phyloP scores from a whole-genome alignment of 2,113 vertebrate genomes.

The Dissostichus mawsoni region DNA sequence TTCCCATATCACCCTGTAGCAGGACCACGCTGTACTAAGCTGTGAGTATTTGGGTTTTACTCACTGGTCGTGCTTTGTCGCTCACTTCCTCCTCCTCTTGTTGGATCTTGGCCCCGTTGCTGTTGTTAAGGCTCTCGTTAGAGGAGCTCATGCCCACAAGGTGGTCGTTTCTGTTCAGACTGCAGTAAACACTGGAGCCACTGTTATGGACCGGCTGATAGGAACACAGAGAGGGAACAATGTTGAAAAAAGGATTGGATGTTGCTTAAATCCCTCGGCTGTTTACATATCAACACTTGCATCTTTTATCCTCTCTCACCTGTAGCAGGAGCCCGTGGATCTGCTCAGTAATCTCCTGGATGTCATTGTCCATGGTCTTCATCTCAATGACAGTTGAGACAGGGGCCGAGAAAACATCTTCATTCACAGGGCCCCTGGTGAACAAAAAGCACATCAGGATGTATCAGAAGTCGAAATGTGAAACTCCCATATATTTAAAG shows the following conservation, averaged over 20 bases:
- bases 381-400: conserved; percentile 74
- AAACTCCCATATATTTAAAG: not conserved
- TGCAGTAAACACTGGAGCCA: conserved; percentile 91
- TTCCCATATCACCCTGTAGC: not conserved
- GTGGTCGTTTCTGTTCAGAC: conserved; percentile 91
- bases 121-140: conserved; percentile 87
- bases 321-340: conserved; percentile 93
- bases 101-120: conserved; percentile 53
- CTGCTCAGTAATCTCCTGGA: conserved; percentile 94
- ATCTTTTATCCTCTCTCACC: conserved; percentile 78
- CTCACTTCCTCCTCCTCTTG: conserved; percentile 80
- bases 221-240: not conserved
- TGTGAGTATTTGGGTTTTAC: conserved; percentile 61
- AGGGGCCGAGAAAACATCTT: conserved; percentile 91
- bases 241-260: not conserved
- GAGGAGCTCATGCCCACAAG: conserved; percentile 91
- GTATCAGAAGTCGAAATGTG: not conserved
- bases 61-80: conserved; percentile 84
- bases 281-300: not conserved
- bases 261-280: not conserved
- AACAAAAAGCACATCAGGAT: conserved; percentile 6
- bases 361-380: conserved; percentile 84
- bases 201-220: conserved; percentile 92
- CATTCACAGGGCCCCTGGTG: conserved; percentile 93
- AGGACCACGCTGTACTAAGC: not conserved